phyloP scores from a whole-genome alignment of 1,140 invertebrate genomes.

The Bathynomus jamesi region DNA sequence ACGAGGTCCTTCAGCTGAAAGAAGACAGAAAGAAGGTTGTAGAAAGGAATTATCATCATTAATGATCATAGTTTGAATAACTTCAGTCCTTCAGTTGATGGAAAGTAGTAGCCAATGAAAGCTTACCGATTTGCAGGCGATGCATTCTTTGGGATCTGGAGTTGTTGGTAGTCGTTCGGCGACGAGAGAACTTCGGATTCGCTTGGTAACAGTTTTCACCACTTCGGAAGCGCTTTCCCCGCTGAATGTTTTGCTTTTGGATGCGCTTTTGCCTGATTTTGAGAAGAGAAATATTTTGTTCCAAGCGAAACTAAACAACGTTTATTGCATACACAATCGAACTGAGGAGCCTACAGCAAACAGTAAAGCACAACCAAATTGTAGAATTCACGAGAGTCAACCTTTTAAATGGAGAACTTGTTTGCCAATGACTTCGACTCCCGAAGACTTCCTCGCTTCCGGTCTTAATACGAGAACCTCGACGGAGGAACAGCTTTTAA shows the following conservation, averaged over 20 bases:
- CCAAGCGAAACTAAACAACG: too few species aligned
- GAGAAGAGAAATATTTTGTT: too few species aligned
- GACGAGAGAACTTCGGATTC: slow-evolving; percentile 27
- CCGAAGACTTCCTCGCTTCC: slow-evolving; percentile 48
- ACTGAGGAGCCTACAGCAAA: too few species aligned
- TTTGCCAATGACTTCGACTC: slow-evolving; percentile 46
- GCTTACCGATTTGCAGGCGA: slow-evolving; percentile 47
- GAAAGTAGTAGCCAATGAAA: too few species aligned
- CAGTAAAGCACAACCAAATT: too few species aligned
- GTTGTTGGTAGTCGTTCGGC: slow-evolving; percentile 38
- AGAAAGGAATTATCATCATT: slow-evolving; percentile 7
- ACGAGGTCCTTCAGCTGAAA: slow-evolving; percentile 48
- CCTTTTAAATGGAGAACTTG: slow-evolving; percentile 45
- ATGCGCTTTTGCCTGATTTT: slow-evolving; percentile 11
- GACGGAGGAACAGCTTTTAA: slow-evolving; percentile 43
- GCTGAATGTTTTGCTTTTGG: slow-evolving; percentile 30
- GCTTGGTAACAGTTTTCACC: slow-evolving; percentile 38
- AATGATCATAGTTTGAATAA: too few species aligned
- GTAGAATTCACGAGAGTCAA: too few species aligned
- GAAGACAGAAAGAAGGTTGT: too few species aligned
- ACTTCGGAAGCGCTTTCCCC: slow-evolving; percentile 42
- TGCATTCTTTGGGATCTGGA: slow-evolving; percentile 44
- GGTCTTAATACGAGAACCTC: slow-evolving; percentile 52
- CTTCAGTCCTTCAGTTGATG: too few species aligned
- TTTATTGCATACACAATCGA: too few species aligned